Percentiles rank a stretch among this genome's conserved stretches.
Evolutionary conservation across 1,140 invertebrate genomes (phyloP).

Genomic region (Proales similis): DNA sequence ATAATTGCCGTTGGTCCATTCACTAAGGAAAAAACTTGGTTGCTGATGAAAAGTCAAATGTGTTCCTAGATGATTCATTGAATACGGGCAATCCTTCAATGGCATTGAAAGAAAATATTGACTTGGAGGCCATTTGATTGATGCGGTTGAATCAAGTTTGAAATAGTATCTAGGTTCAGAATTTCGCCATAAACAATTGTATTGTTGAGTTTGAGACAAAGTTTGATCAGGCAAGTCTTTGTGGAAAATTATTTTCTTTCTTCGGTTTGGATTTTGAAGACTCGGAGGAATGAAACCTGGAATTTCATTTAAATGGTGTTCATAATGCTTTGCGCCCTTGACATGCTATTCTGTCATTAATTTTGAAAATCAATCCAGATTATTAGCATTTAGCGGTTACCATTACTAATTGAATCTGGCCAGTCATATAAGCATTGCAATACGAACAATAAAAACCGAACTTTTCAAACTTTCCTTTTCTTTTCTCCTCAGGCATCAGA

Average conservation of each 20-base stretch:
- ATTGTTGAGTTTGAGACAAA: no score
- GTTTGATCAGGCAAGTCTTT: no score
- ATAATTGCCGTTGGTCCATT: no score
- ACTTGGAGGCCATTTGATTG: no score
- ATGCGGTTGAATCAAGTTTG: no score
- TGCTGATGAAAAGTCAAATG: no score
- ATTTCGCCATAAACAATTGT: no score
- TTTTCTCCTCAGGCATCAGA: constrained; percentile 18
- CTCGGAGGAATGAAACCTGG: constrained; percentile 9
- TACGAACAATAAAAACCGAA: constrained; percentile 32
- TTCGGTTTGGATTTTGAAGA: constrained; percentile 13
- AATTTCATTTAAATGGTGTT: constrained; percentile 5
- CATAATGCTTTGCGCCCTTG: constrained; percentile 30
- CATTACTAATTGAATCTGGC: constrained; percentile 36
- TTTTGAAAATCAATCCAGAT: neutral
- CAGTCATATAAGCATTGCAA: constrained; percentile 35
- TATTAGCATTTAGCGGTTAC: neutral
- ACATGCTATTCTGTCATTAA: constrained; percentile 16
- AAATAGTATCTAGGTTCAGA: no score
- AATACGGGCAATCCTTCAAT: no score
- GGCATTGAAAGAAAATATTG: no score
- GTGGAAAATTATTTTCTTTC: neutral
- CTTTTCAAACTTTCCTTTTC: constrained; percentile 35
- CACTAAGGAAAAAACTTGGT: no score
- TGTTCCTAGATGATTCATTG: no score